Percentiles rank a stretch among this genome's conserved stretches.
These are phyloP conservation scores for Centropus unirufus DNA, from an alignment of 2,113 vertebrate genomes.

Conservation along the genomic window DNA sequence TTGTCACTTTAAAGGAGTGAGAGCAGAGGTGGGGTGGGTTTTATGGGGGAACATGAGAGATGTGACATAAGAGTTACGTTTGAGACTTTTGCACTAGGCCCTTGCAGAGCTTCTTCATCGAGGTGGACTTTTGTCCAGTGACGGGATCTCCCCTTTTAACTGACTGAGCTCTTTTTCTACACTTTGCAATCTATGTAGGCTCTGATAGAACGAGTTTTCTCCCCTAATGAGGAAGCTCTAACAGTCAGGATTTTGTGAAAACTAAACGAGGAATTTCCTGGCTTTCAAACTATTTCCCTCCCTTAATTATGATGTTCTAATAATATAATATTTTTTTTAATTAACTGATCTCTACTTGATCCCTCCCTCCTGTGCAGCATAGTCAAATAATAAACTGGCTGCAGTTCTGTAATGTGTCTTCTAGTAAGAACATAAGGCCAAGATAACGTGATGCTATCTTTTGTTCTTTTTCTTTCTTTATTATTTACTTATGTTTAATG, in stretches of 20 bases:
- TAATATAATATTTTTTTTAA: conserved; percentile 6
- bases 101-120: neutral
- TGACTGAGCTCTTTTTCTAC: neutral
- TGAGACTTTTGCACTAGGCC: neutral
- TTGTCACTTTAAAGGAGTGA: neutral
- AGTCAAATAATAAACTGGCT: conserved; percentile 16
- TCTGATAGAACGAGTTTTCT: neutral
- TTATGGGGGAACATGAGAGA: neutral
- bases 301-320: conserved; percentile 33
- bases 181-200: neutral
- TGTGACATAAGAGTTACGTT: accelerated
- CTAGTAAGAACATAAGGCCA: neutral
- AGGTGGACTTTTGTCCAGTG: neutral
- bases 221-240: conserved; percentile 21
- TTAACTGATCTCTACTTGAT: conserved; percentile 45
- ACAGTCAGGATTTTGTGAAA: neutral
- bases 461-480: neutral
- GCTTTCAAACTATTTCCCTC: conserved; percentile 53
- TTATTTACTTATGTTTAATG: neutral
- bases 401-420: neutral
- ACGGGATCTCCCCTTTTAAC: neutral
- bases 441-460: neutral
- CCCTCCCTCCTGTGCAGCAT: neutral
- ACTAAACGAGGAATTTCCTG: conserved; percentile 47
- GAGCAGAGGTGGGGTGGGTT: neutral